Conservation (phyloP, 37 sponge, comb jelly and placozoan genomes). For the Bolinopsis microptera region DNA sequence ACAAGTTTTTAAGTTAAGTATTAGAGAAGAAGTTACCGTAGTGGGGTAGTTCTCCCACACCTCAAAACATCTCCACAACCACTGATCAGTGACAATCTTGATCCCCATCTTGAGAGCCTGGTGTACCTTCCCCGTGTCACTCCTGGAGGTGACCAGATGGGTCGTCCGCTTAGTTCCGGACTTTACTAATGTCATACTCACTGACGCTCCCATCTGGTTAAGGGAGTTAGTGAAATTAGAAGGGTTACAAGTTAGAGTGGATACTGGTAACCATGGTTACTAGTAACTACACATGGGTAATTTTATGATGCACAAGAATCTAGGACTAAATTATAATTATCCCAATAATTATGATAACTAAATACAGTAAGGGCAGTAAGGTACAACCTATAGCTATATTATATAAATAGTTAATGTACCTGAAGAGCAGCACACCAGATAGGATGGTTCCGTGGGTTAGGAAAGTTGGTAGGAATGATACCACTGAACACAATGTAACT, state of each 20-base stretch:
- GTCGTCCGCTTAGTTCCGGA: conserved; percentile 72
- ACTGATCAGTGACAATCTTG: conserved; percentile 78
- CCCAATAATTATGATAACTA: too few species aligned
- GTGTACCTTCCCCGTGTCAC: conserved; percentile 85
- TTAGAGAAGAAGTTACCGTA: too few species aligned
- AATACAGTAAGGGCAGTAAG: too few species aligned
- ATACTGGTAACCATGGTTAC: too few species aligned
- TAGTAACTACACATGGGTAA: too few species aligned
- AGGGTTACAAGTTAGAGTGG: too few species aligned
- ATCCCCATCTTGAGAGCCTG: conserved; percentile 80
- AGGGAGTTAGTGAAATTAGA: too few species aligned
- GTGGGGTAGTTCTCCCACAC: conserved; percentile 74
- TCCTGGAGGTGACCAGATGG: conserved; percentile 84
- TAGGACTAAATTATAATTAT: too few species aligned
- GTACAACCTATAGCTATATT: too few species aligned
- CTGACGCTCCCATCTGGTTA: conserved; percentile 34
- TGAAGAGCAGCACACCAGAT: conserved; percentile 86
- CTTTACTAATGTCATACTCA: conserved; percentile 44
- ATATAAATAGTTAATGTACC: too few species aligned
- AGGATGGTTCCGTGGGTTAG: conserved; percentile 72
- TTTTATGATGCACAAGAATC: too few species aligned
- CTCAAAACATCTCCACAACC: conserved; percentile 95
- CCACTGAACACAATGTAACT: conserved; percentile 87
- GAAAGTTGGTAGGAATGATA: conserved; percentile 87
- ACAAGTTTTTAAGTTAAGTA: too few species aligned